Conservation (phyloP, 2,888 invertebrate genomes). For the Dasypogon diadema region DNA sequence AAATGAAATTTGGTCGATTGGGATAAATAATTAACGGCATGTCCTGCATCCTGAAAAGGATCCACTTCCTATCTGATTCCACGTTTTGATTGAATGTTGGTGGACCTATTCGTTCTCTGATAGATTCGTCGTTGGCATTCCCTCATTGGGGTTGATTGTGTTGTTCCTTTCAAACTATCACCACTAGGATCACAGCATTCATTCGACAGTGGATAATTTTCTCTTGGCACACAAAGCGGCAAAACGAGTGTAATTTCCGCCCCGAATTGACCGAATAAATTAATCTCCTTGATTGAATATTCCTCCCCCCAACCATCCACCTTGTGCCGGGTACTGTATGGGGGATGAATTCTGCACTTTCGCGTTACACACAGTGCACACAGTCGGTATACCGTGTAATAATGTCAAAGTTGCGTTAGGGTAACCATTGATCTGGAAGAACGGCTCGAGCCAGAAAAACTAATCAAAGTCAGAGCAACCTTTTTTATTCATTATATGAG, state of each 20-base stretch:
- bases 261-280: slow-evolving; percentile 52
- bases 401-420: slow-evolving; percentile 34
- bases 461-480: slow-evolving; percentile 32
- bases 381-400: slow-evolving; percentile 27
- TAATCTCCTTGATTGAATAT: slow-evolving; percentile 53
- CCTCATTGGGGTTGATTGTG: slow-evolving; percentile 13
- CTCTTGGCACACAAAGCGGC: slow-evolving; percentile 42
- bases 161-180: slow-evolving; percentile 40
- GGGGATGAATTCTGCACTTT: not conserved
- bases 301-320: slow-evolving; percentile 14
- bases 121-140: slow-evolving; percentile 38
- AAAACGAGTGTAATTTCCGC: slow-evolving; percentile 51
- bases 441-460: slow-evolving; percentile 29
- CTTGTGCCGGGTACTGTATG: not conserved
- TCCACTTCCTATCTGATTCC: slow-evolving; percentile 31
- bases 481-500: slow-evolving; percentile 16
- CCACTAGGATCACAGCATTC: slow-evolving; percentile 34
- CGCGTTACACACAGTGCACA: slow-evolving; percentile 35
- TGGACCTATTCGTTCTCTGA: slow-evolving; percentile 7
- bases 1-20: slow-evolving; percentile 48
- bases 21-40: slow-evolving; percentile 53
- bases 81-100: slow-evolving; percentile 53
- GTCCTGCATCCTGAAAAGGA: slow-evolving; percentile 53
- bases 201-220: slow-evolving; percentile 40
- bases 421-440: slow-evolving; percentile 41